Conservation (phyloP, 2,113 vertebrate genomes). For the Cyanistes caeruleus region DNA sequence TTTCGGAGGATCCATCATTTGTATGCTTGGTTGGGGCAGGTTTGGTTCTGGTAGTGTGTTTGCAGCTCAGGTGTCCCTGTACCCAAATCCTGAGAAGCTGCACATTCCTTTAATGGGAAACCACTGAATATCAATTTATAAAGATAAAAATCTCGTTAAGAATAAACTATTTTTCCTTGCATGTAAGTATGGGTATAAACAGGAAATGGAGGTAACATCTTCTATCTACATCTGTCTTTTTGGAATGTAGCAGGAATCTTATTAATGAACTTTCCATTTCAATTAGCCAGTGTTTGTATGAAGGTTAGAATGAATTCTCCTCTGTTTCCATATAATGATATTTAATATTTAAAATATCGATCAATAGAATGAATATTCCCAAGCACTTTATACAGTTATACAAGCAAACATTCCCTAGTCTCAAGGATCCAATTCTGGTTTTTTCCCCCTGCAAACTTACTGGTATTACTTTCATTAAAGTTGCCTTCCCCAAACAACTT, state of each 20-base stretch:
- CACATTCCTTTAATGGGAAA: not conserved
- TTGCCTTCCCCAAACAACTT: not conserved
- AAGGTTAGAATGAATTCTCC: not conserved
- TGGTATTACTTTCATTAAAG: not conserved
- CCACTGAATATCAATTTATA: not conserved
- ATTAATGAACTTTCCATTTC: not conserved
- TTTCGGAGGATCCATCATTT: fast-evolving
- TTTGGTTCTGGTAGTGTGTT: not conserved
- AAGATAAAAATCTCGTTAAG: not conserved
- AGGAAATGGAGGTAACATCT: not conserved
- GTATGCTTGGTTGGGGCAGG: fast-evolving
- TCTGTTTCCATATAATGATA: not conserved
- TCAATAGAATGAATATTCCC: not conserved
- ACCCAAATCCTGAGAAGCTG: not conserved
- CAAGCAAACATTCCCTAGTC: not conserved
- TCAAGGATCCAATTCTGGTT: not conserved
- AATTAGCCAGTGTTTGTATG: not conserved
- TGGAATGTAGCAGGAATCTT: not conserved
- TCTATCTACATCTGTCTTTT: not conserved
- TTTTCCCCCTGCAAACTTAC: fast-evolving
- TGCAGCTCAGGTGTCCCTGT: not conserved
- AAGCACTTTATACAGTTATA: not conserved
- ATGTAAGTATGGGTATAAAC: not conserved
- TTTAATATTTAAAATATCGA: not conserved
- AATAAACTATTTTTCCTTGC: not conserved